Conservation (phyloP, 1,140 invertebrate species). For the Drosophila sucinea region DNA sequence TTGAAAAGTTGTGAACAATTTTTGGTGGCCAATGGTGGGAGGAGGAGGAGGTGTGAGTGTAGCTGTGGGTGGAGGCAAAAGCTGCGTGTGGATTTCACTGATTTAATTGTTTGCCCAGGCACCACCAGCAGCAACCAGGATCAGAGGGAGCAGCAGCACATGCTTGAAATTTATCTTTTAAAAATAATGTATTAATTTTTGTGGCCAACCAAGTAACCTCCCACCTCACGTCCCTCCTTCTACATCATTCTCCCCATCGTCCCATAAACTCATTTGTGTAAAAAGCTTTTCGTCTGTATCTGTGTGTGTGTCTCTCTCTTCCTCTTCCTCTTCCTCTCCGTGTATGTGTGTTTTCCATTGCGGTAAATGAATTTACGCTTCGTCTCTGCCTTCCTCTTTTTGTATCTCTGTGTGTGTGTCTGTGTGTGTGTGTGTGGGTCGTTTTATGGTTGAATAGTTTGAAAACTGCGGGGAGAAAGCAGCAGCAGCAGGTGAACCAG, state of each 20-base stretch:
- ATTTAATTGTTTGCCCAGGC: slow-evolving; percentile 73
- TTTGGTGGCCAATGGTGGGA: slow-evolving; percentile 47
- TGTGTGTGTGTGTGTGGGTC: slow-evolving; percentile 42
- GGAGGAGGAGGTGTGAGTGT: slow-evolving; percentile 9
- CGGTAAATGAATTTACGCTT: slow-evolving; percentile 77
- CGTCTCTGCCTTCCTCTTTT: slow-evolving; percentile 39
- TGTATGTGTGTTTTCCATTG: slow-evolving; percentile 35
- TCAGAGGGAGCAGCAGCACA: slow-evolving; percentile 17
- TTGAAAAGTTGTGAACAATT: slow-evolving; percentile 81
- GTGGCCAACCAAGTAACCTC: slow-evolving; percentile 46
- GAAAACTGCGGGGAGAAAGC: slow-evolving; percentile 56
- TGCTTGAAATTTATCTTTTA: slow-evolving; percentile 78
- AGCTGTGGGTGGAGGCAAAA: slow-evolving; percentile 17
- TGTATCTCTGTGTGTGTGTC: background rate
- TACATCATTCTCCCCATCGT: slow-evolving; percentile 17
- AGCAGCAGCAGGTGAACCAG: slow-evolving; percentile 48
- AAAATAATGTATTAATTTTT: slow-evolving; percentile 82
- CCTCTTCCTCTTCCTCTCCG: background rate
- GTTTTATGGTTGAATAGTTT: slow-evolving; percentile 78
- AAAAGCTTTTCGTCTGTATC: slow-evolving; percentile 68
- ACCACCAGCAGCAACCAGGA: slow-evolving; percentile 25
- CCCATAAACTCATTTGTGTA: slow-evolving; percentile 79
- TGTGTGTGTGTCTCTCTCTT: background rate
- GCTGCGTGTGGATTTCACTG: slow-evolving; percentile 80
- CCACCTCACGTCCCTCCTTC: background rate